These are phyloP conservation scores for Stylophora pistillata DNA, from an alignment of 64 coral and sea anemone species.

Conservation along the genomic window DNA sequence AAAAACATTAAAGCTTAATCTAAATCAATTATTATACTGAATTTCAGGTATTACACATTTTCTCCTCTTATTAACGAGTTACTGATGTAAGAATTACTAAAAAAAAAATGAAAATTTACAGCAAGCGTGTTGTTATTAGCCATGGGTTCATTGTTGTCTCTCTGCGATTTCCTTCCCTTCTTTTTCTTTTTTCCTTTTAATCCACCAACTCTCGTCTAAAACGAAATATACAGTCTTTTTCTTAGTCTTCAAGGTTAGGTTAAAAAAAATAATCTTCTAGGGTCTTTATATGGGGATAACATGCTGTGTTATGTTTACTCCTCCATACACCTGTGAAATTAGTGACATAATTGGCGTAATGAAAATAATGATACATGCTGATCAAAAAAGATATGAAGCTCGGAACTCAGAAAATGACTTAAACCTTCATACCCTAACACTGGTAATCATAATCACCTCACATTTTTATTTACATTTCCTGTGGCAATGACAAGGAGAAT, in stretches of 20 bases:
- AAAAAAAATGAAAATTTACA: neutral
- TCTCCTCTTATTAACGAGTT: neutral
- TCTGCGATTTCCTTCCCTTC: conserved; percentile 31
- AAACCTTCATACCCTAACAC: too few species aligned
- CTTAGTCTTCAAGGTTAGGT: neutral
- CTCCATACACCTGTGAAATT: neutral
- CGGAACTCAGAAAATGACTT: too few species aligned
- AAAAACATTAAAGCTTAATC: too few species aligned
- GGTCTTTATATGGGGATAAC: neutral
- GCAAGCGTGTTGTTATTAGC: conserved; percentile 2
- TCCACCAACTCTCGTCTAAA: conserved; percentile 32
- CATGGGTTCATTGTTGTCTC: conserved; percentile 6
- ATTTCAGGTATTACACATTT: neutral
- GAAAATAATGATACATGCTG: too few species aligned
- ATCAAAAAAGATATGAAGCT: too few species aligned
- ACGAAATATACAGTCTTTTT: conserved; percentile 25
- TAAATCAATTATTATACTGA: too few species aligned
- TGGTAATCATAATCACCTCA: too few species aligned
- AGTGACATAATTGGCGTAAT: too few species aligned
- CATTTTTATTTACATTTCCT: too few species aligned
- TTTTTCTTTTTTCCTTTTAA: conserved; percentile 55
- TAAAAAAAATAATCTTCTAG: neutral
- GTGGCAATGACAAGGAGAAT: too few species aligned
- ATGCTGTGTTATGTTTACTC: neutral
- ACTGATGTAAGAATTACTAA: neutral